phyloP scores from a whole-genome alignment of 1,140 invertebrate species.

The Zaprionus taronus region DNA sequence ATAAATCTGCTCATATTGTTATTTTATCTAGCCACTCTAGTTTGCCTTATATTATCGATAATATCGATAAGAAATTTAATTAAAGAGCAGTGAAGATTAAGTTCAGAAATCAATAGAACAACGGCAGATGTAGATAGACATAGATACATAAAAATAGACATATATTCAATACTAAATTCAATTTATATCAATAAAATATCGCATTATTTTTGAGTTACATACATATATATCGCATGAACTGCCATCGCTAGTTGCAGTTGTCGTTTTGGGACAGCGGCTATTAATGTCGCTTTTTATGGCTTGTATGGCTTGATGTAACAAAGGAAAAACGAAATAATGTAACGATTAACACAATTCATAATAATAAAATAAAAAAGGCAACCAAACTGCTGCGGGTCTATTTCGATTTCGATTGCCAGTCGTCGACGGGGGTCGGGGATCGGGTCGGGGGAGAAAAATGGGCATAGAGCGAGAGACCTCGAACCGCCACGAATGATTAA shows the following conservation, averaged over 20 bases:
- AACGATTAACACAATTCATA: constrained; percentile 60
- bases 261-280: constrained; percentile 8
- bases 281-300: constrained; percentile 49
- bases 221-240: not conserved
- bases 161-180: too few species aligned
- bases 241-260: constrained; percentile 14
- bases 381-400: constrained; percentile 42
- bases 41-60: too few species aligned
- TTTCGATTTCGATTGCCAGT: constrained; percentile 1
- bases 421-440: too few species aligned
- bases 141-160: too few species aligned
- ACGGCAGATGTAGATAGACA: too few species aligned
- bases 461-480: constrained; percentile 8
- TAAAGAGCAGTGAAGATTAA: too few species aligned
- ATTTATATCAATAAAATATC: too few species aligned
- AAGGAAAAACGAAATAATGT: constrained; percentile 52
- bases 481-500: constrained; percentile 55
- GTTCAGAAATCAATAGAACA: too few species aligned
- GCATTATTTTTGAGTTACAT: too few species aligned
- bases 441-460: constrained; percentile 4
- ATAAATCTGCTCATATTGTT: too few species aligned
- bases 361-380: constrained; percentile 53
- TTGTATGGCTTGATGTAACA: constrained; percentile 49
- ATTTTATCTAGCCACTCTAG: too few species aligned
- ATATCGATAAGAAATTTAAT: too few species aligned